A percentile compares a stretch with the other conserved stretches of the same genome.
These are phyloP conservation scores for Ricordea florida DNA, from an alignment of 92 coral and sea anemone genomes.

Conservation along the genomic window DNA sequence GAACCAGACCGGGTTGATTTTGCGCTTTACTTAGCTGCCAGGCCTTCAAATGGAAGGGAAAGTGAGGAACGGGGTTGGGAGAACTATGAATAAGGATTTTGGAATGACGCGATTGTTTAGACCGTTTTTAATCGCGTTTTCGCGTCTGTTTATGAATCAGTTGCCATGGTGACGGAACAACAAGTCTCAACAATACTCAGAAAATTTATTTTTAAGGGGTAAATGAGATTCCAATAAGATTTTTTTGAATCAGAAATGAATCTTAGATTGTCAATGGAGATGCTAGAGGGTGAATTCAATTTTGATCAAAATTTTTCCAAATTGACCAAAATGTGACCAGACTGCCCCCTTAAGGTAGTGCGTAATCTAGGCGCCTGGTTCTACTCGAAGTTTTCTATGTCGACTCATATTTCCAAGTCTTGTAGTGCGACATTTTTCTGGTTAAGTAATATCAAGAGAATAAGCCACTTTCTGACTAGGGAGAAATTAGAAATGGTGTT, in stretches of 20 bases:
- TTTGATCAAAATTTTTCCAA: not conserved
- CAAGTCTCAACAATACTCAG: not conserved
- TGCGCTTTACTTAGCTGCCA: not conserved
- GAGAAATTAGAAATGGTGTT: too few species aligned
- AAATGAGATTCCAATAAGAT: not conserved
- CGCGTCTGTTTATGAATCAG: not conserved
- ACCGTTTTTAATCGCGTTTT: not conserved
- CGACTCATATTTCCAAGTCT: too few species aligned
- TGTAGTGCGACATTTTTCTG: too few species aligned
- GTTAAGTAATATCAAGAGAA: too few species aligned
- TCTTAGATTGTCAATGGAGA: not conserved
- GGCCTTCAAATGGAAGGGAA: not conserved
- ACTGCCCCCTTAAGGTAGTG: not conserved
- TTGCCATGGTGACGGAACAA: not conserved
- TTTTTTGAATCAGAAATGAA: not conserved
- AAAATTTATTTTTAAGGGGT: not conserved
- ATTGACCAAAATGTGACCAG: not conserved
- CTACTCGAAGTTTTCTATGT: too few species aligned
- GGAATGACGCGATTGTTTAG: not conserved
- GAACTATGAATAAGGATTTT: not conserved
- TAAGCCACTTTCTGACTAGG: too few species aligned
- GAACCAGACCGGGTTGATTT: not conserved
- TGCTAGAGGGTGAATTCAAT: not conserved
- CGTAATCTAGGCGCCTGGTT: too few species aligned
- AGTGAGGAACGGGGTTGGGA: not conserved